These are phyloP conservation scores for Thysanoteuthis rhombus DNA, from an alignment of 2,888 invertebrate genomes.

Conservation along the genomic window DNA sequence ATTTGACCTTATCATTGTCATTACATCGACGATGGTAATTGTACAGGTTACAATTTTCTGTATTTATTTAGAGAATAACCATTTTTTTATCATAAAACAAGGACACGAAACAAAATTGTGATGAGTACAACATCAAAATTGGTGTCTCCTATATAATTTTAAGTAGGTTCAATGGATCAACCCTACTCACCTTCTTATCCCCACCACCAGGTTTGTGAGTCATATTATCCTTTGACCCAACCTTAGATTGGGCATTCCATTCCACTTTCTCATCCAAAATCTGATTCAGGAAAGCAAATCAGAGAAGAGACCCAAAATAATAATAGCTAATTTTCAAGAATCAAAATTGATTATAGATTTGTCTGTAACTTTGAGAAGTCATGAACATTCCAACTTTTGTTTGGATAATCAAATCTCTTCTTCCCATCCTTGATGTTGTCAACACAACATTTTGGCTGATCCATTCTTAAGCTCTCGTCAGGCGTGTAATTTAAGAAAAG, in stretches of 20 bases:
- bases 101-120: background rate
- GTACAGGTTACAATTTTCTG: background rate
- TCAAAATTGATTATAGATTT: background rate
- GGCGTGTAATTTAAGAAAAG: too few species aligned
- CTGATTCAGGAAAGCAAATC: conserved; percentile 27
- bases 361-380: too few species aligned
- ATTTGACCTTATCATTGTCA: background rate
- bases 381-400: too few species aligned
- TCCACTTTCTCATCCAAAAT: conserved; percentile 40
- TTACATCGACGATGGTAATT: background rate
- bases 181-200: conserved; percentile 76
- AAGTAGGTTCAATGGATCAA: background rate
- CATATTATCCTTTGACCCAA: conserved; percentile 88
- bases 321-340: background rate
- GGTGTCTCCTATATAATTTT: background rate
- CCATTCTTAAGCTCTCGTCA: too few species aligned
- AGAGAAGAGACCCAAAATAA: conserved; percentile 25
- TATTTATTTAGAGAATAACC: background rate
- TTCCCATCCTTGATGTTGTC: too few species aligned
- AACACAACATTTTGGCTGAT: too few species aligned
- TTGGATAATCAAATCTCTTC: too few species aligned
- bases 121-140: background rate
- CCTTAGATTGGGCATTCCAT: conserved; percentile 70
- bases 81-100: background rate
- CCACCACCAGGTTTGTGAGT: conserved; percentile 87